Percentiles rank a stretch among this genome's conserved stretches.
These are phyloP conservation scores for Nautilus pompilius DNA, from an alignment of 1,140 invertebrate species.

Conservation along the genomic window DNA sequence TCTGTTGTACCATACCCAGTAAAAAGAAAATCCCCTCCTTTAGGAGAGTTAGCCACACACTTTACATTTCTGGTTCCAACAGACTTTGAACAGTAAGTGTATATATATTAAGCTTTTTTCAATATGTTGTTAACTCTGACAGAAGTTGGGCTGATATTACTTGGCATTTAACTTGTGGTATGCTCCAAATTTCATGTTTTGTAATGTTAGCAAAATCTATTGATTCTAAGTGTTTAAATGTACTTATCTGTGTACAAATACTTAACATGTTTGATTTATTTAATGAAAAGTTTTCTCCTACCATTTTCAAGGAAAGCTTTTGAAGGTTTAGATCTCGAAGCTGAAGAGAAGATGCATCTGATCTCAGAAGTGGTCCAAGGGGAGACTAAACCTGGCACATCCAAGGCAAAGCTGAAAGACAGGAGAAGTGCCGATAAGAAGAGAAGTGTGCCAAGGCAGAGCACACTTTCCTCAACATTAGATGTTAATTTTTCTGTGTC, in stretches of 20 bases:
- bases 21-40: constrained; percentile 44
- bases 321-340: too few relatives aligned
- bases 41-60: constrained; percentile 40
- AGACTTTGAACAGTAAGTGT: constrained; percentile 20
- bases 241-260: too few relatives aligned
- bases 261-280: too few relatives aligned
- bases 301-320: too few relatives aligned
- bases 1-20: constrained; percentile 53
- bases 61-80: constrained; percentile 52
- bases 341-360: constrained; percentile 45
- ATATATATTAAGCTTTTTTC: too few relatives aligned
- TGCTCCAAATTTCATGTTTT: too few relatives aligned
- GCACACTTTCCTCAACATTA: not conserved
- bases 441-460: not conserved
- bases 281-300: too few relatives aligned
- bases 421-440: constrained; percentile 43
- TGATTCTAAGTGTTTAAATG: too few relatives aligned
- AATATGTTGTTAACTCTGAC: too few relatives aligned
- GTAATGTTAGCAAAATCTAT: too few relatives aligned
- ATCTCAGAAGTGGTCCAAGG: constrained; percentile 46
- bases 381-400: constrained; percentile 37
- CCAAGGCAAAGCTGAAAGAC: constrained; percentile 27
- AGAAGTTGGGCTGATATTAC: too few relatives aligned
- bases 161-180: too few relatives aligned
- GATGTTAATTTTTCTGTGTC: not conserved